These are phyloP conservation scores for Mastigias papua DNA, from an alignment of 30 jellyfish, hydroid and myxozoan species.

Conservation along the genomic window DNA sequence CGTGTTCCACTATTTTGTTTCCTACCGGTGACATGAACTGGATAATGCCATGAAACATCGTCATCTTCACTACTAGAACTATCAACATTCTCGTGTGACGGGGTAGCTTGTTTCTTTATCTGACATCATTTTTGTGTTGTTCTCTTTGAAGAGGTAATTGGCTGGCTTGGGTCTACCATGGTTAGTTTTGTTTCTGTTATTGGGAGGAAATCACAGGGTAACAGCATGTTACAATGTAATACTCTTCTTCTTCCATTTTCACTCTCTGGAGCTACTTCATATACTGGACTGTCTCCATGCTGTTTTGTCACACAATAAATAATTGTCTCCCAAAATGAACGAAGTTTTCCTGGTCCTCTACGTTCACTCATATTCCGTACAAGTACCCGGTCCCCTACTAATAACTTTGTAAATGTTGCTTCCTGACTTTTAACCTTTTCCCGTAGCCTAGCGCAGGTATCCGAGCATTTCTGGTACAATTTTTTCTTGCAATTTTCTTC, in stretches of 20 bases:
- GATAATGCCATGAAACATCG: background rate
- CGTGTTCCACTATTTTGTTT: background rate
- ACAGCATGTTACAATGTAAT: background rate
- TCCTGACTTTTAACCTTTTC: no score
- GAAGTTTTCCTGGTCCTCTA: constrained; percentile 35
- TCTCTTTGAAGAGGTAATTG: background rate
- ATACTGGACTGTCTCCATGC: constrained; percentile 49
- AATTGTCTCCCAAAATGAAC: constrained; percentile 7
- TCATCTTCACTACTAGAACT: background rate
- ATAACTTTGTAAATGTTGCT: constrained; percentile 10
- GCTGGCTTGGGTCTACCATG: background rate
- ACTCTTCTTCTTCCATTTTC: constrained; percentile 12
- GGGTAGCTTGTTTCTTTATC: background rate
- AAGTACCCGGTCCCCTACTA: constrained; percentile 25
- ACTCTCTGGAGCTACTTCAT: constrained; percentile 34
- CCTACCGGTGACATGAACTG: background rate
- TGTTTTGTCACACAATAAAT: constrained; percentile 5
- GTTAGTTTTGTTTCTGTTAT: background rate
- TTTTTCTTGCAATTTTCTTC: no score
- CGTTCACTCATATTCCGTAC: constrained; percentile 30
- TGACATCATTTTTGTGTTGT: background rate
- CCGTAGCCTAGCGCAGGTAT: no score
- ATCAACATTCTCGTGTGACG: background rate
- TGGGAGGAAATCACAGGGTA: background rate
- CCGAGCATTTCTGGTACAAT: no score